Evolutionary conservation across 1,140 invertebrate genomes (phyloP), one percentile per base, ranked within the genome.

Genomic region (Anoplophora glabripennis): DNA sequence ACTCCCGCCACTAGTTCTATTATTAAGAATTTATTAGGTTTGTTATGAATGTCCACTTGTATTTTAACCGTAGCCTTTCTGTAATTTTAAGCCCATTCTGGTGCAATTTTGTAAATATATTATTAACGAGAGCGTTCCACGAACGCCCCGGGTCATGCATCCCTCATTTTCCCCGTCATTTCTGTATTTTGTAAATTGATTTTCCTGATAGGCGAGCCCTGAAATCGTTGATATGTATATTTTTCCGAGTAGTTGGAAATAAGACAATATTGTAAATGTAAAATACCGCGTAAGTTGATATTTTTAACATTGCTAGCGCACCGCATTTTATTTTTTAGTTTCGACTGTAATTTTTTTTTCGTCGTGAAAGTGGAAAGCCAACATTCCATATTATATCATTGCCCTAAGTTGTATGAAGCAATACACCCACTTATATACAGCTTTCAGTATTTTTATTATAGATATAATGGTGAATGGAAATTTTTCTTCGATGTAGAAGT

Each of bases 1-100:
- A 76, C 65, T 75, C 74, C 17, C 74, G 74, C 60, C 74, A 76
- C 66, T 76, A 76, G 57, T 63, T 55, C 18, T 33, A 44, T 18
- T 14, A 45, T 58, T 38, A 36, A 15, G 48, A 36, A 21, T 46
- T 44, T 21, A 37, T 42, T 65, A 65, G 63, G 53, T 65, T 65
- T 61, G 63, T 65, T 65, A 54, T 51, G 61, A 57, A 64, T 53
- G 53, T 60, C 53, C 58, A 59, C 62, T 41, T 57, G 46, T 56
- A 58, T 61, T 64, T 57, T 61, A 57, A 38, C 48, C 41, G 34
- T 53, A 53, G 40, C 42, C 49, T 18, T 48, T 45, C 41, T 53
- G 15, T 59, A 46, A 49, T 53, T 60, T 61, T 55, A 45, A 59
- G 47, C 51, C 52, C 21, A 52, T 14, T 57, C 42, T 34, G 57